Evolutionary conservation across 2,888 invertebrate genomes (phyloP), one percentile per base, ranked within the genome.

Genomic region (Clunio marinus): DNA sequence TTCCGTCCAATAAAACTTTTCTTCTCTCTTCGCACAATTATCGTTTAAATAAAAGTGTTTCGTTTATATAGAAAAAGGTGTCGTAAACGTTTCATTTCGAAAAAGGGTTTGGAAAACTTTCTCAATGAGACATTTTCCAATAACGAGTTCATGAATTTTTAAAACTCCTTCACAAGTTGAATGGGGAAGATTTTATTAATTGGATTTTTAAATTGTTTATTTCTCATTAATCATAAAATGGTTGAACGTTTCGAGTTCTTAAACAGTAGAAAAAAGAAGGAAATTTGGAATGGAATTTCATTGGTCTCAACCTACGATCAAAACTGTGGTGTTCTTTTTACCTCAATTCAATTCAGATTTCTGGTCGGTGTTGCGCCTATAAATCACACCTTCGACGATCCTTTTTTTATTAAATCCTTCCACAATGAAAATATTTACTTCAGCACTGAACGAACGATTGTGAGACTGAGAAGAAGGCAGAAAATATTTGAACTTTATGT

Each of bases 91-190:
- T 58, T 22, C 58, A 25, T 58, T 58, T 58, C 28, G 51, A 22
- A 51, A 51, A 58, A 58, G 58, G 24, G 7, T 51, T 51, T 51
- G 10, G 55, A 55, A 55, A 55, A 55, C 22, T 15, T 27, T 46
- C 46, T 32, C 20, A 10, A 24, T 32, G 13, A 65, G 63, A 65
- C 32, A 66, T 55, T 66, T 66, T 32, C 25, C 66, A 51, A 66
- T 66, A 55, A 66, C 55, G 66, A 51, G n/a, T 35, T 66, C 66
- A 66, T 66, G 66, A 66, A 66, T 55, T 55, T 55, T 66, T 66
- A 51, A 28, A 15, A 46, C 24, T 65, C 25, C 15, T 28, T 59
- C 28, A 59, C 13, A 32, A 32, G 28, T 28, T 59, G 32, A 27
- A 59, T 10, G 10, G 22, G 7, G 15, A 15, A 35, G 32, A 59